Base-by-base conservation (phyloP, 35 echinoderm and acorn worm genomes). In the Nesometra sesokonis region DNA sequence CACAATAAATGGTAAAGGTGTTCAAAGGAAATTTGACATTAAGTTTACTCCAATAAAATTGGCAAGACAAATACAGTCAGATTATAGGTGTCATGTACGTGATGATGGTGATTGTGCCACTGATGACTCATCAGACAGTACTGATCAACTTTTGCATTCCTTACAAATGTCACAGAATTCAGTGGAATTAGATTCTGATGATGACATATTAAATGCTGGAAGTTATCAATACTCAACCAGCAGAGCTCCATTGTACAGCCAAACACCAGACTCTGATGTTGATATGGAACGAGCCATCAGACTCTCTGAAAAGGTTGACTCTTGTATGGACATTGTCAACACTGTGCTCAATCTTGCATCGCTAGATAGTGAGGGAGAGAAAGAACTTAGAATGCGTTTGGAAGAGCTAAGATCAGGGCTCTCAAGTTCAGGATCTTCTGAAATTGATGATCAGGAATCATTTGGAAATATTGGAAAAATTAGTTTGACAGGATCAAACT, bases 311-410 rank as follows among this genome's bases (percentile, higher is more conserved):
- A 87, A 87, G 32, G 86, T 87, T 31, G 86, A 87, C 35, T 38
- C 86, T 37, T 87, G 86, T 80, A 37, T 87, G 37, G 86, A 87
- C 36, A 87, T 87, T 38, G 80, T 87, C 27, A 78, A 87, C 29
- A 78, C 78, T 40, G 77, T 87, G 0, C 77, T 87, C 13, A 87
- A 78, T 30, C 77, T 87, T 37, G 80, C 86, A 21, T 87, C 86
- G 5, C 80, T 80, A 36, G 77, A 87, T 80, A 87, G 57, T 34
- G 86, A 87, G 29, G 80, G 80, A 29, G 86, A 87, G 36, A 80
- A 77, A 80, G 86, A 87, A 34, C 35, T 80, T 19, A 87, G 80
- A 32, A 36, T 87, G 34, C 76, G 86, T 31, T 78, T 80, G 33
- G 80, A 87, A 78, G 37, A 80, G 78, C 23, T 67, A 27, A 67